Conservation (phyloP, 2,888 invertebrate genomes). For the Lapara coniferarum region DNA sequence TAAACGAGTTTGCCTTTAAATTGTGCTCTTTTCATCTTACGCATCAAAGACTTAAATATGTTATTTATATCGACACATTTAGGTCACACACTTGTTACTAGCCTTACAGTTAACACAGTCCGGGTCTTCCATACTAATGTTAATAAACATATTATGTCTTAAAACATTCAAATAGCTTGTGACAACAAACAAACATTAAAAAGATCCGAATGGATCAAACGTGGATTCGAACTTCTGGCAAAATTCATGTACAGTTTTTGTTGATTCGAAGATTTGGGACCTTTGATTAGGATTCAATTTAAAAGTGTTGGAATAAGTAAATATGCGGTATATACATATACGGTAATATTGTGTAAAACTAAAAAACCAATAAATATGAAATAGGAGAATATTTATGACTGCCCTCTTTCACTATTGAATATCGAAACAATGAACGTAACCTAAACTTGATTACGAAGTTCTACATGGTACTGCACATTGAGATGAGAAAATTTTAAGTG, state of each 20-base stretch:
- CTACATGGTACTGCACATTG: too few species aligned
- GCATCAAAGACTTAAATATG: slow-evolving; percentile 38
- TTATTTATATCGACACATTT: slow-evolving; percentile 34
- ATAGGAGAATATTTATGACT: too few species aligned
- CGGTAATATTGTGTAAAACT: too few species aligned
- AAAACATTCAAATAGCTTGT: not conserved
- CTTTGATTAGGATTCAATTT: not conserved
- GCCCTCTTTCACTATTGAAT: too few species aligned
- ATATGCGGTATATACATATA: too few species aligned
- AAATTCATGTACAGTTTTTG: not conserved
- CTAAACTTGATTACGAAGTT: too few species aligned
- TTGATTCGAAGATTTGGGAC: not conserved
- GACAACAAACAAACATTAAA: slow-evolving; percentile 4
- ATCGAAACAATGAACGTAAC: too few species aligned
- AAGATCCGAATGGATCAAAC: not conserved
- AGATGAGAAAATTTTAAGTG: too few species aligned
- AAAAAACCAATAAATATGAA: too few species aligned
- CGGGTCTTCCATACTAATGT: slow-evolving; percentile 24
- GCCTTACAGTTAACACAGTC: slow-evolving; percentile 24
- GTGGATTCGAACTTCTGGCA: not conserved
- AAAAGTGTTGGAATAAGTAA: too few species aligned
- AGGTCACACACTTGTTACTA: slow-evolving; percentile 29
- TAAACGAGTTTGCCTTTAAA: slow-evolving; percentile 29
- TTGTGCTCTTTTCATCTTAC: slow-evolving; percentile 35
- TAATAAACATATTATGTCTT: slow-evolving; percentile 14